Evolutionary conservation across 2,888 invertebrate species (phyloP), one percentile per base, ranked within the genome.

Genomic region (Tetrapedia diversipes): DNA sequence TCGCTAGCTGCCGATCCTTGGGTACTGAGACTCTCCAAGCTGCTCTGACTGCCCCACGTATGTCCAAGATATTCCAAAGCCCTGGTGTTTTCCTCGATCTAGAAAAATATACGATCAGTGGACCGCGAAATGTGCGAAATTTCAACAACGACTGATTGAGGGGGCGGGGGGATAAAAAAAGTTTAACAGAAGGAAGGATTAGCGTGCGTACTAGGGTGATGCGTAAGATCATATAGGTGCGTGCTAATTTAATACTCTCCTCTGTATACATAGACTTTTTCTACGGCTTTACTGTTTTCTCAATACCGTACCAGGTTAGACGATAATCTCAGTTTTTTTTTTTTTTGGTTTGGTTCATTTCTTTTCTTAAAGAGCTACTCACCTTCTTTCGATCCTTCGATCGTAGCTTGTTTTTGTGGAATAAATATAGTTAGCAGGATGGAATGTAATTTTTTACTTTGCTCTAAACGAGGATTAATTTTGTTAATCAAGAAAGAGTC

Each of bases 11-110:
- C 95, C 54, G 95, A 95, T 0, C 94, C 94, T 61, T 95, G 94
- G 57, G 95, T 95, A 72, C 96, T 95, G 78, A 95, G 95, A 78
- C 97, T 97, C 91, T 97, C 97, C 90, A 97, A 93, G 74, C 96
- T 96, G 93, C 96, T 96, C 80, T 96, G 95, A 81, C 96, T 96
- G 84, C 96, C 96, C 90, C 96, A 95, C 84, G 95, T 95, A 83
- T 96, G 96, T 67, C 96, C 96, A 85, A 97, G 94, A 91, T 97
- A 97, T 91, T 97, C 97, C 89, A 98, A 93, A 83, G 97, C 96
- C 88, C 97, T 94, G 89, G 97, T 97, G 92, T 98, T 97, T 93
- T 98, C 98, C 94, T 98, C 98, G 92, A 98, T 98, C 98, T 98
- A 93, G 67, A 89, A 90, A 82, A 41, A 59, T 7, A 19, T 0